Base-by-base conservation (phyloP, 2,888 invertebrate genomes). In the Xanthia icteritia region DNA sequence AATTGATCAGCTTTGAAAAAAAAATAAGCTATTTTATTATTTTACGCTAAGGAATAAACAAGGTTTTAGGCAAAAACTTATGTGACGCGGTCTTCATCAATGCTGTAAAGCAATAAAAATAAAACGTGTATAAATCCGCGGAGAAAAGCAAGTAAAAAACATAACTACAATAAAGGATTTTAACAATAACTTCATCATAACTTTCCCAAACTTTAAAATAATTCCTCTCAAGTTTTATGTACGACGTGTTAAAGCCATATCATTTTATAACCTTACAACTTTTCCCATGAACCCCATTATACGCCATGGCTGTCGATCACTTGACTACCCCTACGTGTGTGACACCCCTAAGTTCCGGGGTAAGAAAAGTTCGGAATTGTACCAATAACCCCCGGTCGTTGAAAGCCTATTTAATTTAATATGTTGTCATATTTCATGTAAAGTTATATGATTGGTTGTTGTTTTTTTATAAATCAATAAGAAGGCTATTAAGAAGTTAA, bases 211-310 rank as follows among this genome's bases (percentile, higher is more conserved):
- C 65, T 61, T 60, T 72, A 65, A 74, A 75, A 64, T 65, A 6
- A 36, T 60, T 51, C 20, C 56, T 3, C 45, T 58, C n/a, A 69
- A 88, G 45, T 81, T 84, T 82, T 65, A 76, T 67, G 70, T 17
- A 71, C 23, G 64, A 77, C 74, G 45, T 36, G 73, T 82, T 73
- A 60, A 82, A 76, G 31, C 56, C 76, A 81, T 86, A 85, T 85
- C 36, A 81, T 88, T 88, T 88, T 88, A 88, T 86, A 66, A 81
- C 79, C 64, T 79, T 17, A 64, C 36, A 84, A 86, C 75, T 82
- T 85, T 81, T 67, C 76, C 67, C 8, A 73, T 76, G 56, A 73
- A 65, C 76, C 79, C 82, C 39, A 64, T 77, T 73, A 66, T 60
- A 70, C 45, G 63, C 42, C 36, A 65, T 73, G 63, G 73, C 64